Evolutionary conservation across 2,797 vertebrate genomes (phyloP).

Genomic region (Malacoctenus gilli): DNA sequence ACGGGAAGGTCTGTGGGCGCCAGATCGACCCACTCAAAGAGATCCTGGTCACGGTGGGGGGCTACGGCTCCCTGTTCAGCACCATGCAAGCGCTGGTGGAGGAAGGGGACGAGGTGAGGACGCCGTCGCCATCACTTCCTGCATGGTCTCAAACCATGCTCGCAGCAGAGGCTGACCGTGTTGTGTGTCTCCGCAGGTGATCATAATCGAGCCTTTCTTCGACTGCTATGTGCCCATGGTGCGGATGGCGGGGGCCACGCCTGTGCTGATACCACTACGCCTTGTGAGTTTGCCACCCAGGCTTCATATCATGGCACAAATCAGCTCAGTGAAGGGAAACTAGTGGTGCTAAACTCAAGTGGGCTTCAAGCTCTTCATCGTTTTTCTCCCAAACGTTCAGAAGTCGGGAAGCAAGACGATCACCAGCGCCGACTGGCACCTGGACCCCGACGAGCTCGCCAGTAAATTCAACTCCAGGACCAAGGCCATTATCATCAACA

Average conservation of each 20-base stretch:
- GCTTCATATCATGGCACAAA: conserved; percentile 3
- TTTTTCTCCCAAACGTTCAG: conserved; percentile 65
- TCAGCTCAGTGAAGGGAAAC: too few relatives aligned
- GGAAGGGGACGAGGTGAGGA: conserved; percentile 90
- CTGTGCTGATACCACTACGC: conserved; percentile 88
- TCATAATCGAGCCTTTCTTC: conserved; percentile 95
- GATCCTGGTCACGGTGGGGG: conserved; percentile 92
- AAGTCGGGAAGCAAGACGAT: conserved; percentile 74
- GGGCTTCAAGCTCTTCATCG: too few relatives aligned
- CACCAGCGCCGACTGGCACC: conserved; percentile 89
- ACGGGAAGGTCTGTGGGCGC: conserved; percentile 84
- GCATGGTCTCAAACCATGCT: too few relatives aligned
- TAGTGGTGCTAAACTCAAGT: too few relatives aligned
- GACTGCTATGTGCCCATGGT: conserved; percentile 96
- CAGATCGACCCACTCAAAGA: conserved; percentile 89
- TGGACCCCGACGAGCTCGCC: conserved; percentile 89
- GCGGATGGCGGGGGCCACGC: conserved; percentile 91
- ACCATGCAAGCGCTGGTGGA: conserved; percentile 90
- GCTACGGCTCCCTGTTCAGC: conserved; percentile 92
- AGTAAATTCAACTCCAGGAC: conserved; percentile 94
- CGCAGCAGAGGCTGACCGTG: not conserved
- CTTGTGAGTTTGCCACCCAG: conserved; percentile 88
- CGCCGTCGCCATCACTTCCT: not conserved
- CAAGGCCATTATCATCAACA: conserved; percentile 96
- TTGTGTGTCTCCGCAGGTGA: conserved; percentile 81